Evolutionary conservation across 1,140 invertebrate species (phyloP).

Genomic region (Drosophila kurseongensis): DNA sequence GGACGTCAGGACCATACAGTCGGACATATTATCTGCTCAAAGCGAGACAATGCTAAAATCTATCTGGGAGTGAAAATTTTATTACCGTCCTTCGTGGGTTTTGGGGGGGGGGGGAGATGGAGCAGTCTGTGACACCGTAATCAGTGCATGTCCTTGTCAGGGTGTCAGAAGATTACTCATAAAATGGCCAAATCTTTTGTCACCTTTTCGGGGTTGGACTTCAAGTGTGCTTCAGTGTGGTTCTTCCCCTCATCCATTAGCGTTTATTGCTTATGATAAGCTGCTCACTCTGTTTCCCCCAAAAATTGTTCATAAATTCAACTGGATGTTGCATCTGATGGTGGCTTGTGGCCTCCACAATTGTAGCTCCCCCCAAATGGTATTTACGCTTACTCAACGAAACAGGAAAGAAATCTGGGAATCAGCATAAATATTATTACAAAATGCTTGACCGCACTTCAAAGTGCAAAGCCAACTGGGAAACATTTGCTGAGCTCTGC

Average conservation of each 20-base stretch:
- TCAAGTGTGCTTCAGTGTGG: slow-evolving; percentile 17
- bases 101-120: not conserved
- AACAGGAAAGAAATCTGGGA: slow-evolving; percentile 32
- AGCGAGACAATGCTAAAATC: slow-evolving; percentile 78
- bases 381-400: slow-evolving; percentile 34
- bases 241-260: slow-evolving; percentile 61
- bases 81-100: slow-evolving; percentile 60
- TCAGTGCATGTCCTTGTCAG: slow-evolving; percentile 73
- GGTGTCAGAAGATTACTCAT: slow-evolving; percentile 80
- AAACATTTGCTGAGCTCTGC: slow-evolving; percentile 64
- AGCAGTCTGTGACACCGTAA: slow-evolving; percentile 39
- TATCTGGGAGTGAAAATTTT: slow-evolving; percentile 77
- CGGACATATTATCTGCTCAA: slow-evolving; percentile 64
- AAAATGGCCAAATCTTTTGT: slow-evolving; percentile 83
- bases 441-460: slow-evolving; percentile 71
- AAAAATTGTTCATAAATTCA: slow-evolving; percentile 26
- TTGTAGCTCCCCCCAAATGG: not conserved
- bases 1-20: slow-evolving; percentile 3
- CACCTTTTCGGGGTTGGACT: slow-evolving; percentile 67
- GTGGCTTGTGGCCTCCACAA: not conserved
- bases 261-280: slow-evolving; percentile 77
- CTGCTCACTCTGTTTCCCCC: slow-evolving; percentile 16
- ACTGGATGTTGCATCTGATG: slow-evolving; percentile 24
- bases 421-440: slow-evolving; percentile 64
- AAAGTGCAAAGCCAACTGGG: slow-evolving; percentile 61